These are phyloP conservation scores for Mallotus villosus DNA, from an alignment of 2,797 vertebrate genomes.

Conservation along the genomic window DNA sequence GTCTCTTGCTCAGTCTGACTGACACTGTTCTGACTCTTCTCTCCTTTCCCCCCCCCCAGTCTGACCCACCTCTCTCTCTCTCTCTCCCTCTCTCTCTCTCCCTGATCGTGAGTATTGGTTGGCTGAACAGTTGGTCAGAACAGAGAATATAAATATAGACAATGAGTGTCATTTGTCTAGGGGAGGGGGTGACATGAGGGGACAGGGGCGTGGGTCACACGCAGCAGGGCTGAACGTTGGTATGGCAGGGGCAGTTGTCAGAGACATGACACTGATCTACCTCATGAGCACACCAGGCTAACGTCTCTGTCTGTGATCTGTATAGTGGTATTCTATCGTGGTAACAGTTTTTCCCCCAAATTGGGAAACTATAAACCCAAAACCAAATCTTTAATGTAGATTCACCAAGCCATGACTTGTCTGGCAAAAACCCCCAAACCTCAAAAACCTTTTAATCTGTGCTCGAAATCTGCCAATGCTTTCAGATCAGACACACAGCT, in stretches of 20 bases:
- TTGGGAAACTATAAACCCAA: no score
- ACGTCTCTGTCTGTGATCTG: no score
- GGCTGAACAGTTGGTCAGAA: conserved; percentile 63
- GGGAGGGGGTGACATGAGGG: conserved; percentile 16
- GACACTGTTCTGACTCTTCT: conserved; percentile 4
- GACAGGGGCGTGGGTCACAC: neutral
- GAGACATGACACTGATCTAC: no score
- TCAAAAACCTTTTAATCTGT: no score
- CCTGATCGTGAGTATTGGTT: conserved; percentile 40
- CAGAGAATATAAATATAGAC: conserved; percentile 77
- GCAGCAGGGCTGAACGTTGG: neutral
- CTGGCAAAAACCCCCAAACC: no score
- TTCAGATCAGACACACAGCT: no score
- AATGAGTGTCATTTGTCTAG: conserved; percentile 53
- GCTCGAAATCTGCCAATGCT: no score
- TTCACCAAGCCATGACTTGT: no score
- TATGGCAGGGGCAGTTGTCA: neutral
- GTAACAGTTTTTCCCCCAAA: no score
- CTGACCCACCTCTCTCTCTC: conserved; percentile 28
- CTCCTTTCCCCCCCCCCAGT: conserved; percentile 4
- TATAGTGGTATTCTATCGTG: no score
- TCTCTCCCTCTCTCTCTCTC: conserved; percentile 30
- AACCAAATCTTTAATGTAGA: no score
- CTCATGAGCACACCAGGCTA: no score
- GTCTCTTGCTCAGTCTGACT: conserved; percentile 1